Conservation (phyloP, 2,888 invertebrate genomes). For the Amitus sp. region DNA sequence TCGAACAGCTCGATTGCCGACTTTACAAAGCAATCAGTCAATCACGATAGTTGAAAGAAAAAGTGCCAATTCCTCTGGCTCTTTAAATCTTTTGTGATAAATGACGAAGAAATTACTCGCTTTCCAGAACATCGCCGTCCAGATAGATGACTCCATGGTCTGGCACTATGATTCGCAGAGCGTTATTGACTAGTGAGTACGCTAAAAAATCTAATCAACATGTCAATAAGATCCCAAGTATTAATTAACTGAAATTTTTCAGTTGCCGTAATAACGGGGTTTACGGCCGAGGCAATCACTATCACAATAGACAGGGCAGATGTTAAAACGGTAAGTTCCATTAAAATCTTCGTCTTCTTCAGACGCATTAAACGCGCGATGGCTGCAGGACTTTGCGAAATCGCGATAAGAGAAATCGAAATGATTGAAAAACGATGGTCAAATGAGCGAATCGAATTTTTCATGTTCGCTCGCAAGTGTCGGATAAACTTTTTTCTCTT, state of each 20-base stretch:
- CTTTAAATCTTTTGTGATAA: too few species aligned
- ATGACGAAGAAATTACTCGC: background rate
- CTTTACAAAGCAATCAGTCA: conserved; percentile 13
- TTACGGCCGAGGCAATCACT: conserved; percentile 52
- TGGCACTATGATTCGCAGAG: conserved; percentile 53
- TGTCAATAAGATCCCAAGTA: background rate
- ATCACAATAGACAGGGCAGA: conserved; percentile 57
- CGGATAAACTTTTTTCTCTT: background rate
- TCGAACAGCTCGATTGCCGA: conserved; percentile 20
- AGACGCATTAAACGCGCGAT: too few species aligned
- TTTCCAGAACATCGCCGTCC: conserved; percentile 45
- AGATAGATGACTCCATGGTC: conserved; percentile 54
- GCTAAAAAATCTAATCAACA: background rate
- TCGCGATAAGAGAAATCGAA: too few species aligned
- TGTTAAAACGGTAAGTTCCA: conserved; percentile 50
- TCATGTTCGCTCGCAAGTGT: too few species aligned
- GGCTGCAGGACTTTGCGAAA: too few species aligned
- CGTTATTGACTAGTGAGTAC: conserved; percentile 41
- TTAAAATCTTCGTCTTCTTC: background rate
- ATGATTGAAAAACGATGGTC: too few species aligned
- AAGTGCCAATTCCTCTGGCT: too few species aligned
- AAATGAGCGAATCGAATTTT: too few species aligned
- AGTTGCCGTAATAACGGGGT: conserved; percentile 51
- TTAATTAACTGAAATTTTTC: conserved; percentile 13
- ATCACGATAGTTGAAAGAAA: too few species aligned